A percentile compares a stretch with the other conserved stretches of the same genome.
Conservation (phyloP, 1,140 invertebrate species). For the Zaprionus vittiger region DNA sequence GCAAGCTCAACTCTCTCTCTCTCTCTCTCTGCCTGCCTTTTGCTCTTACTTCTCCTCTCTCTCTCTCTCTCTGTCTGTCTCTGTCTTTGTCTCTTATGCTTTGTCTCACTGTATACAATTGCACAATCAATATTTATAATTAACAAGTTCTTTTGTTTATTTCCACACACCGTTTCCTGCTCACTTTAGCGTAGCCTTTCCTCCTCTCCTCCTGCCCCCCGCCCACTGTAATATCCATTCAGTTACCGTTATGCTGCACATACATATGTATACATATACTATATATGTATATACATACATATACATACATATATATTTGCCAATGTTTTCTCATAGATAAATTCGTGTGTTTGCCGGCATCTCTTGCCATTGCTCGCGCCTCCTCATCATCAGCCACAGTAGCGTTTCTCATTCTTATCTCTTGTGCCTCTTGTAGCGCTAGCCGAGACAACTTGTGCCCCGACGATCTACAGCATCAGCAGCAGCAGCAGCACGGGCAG, state of each 20-base stretch:
- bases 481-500: conserved; percentile 62
- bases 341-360: conserved; percentile 66
- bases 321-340: conserved; percentile 69
- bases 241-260: conserved; percentile 19
- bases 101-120: conserved; percentile 38
- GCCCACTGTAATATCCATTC: neutral
- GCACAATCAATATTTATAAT: conserved; percentile 81
- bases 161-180: conserved; percentile 68
- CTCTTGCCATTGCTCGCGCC: conserved; percentile 41
- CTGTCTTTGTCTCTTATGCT: neutral
- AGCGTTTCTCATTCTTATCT: conserved; percentile 67
- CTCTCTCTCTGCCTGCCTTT: neutral
- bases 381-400: conserved; percentile 24
- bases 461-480: conserved; percentile 71
- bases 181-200: conserved; percentile 71
- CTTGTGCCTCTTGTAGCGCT: conserved; percentile 67
- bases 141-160: conserved; percentile 80
- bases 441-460: conserved; percentile 83
- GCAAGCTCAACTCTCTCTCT: conserved; percentile 3
- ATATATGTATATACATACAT: neutral
- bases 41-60: neutral
- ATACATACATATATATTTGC: conserved; percentile 34
- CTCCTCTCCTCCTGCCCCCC: conserved; percentile 2
- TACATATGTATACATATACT: neutral
- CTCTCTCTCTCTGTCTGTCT: neutral